Base-by-base conservation (phyloP, 2,113 vertebrate genomes). In the Colossoma macropomum region DNA sequence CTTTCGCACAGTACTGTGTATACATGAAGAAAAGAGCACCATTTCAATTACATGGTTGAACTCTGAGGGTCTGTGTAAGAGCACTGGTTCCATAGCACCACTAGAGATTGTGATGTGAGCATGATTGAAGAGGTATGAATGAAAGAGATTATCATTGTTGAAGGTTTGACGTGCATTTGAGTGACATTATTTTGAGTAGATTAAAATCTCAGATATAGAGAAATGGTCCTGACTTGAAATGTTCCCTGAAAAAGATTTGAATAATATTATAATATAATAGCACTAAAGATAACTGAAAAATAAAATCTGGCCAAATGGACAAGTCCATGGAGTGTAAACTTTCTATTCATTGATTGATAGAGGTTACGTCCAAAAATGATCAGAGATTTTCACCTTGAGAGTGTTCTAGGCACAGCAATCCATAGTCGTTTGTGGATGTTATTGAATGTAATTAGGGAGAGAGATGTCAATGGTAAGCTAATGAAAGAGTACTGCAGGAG, bases 381-480 rank as follows among this genome's bases (percentile, higher is more conserved):
- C 3, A 56, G 41, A 70, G 4, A 56, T 59, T 13, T 23, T 5
- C 32, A 8, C 8, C 34, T 34, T 59, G n/a, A 4, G 5, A 11
- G 21, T n/a, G 7, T 25, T 45, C 41, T 45, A 45, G 10, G 41
- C 48, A n/a, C 23, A 30, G 23, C 50, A 27, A 70, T 72, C 68
- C 21, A 1, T 30, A 60, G 54, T 52, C 41, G 28, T 82, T 82
- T 66, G 74, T 80, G 21, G 45, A 19, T 77, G 4, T 28, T 34
- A 68, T 59, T 62, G 38, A 59, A 34, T 59, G 68, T 45, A n/a
- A 69, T 68, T 69, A 79, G 72, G 69, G 78, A 27, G 50, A 83
- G 32, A 86, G 63, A 75, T 75, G 80, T 75, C 63, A 65, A 38
- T 75, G 71, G 41, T n/a, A 27, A 28, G 41, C 54, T 87, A 50